Base-by-base conservation (phyloP, 23 tunicate species). In the Phallusia fumigata region DNA sequence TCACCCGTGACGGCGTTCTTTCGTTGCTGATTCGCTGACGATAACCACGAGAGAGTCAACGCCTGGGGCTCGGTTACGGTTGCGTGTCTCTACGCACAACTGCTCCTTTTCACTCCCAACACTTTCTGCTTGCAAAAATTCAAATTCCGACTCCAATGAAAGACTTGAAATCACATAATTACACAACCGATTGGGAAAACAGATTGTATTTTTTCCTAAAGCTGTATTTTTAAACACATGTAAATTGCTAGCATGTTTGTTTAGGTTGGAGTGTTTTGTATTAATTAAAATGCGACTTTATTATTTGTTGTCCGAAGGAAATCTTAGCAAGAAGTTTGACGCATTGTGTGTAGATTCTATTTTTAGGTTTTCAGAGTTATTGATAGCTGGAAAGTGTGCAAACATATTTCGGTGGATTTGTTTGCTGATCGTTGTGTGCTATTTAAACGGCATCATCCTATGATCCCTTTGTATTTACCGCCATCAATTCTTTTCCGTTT, bases 51-150 rank as follows among this genome's bases (percentile, higher is more conserved):
- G 47, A 40, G 47, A 58, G 69, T 58, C 69, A 58, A 58, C 69
- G 69, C 69, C 69, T 58, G 69, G 69, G 69, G 69, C 69, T 58
- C 28, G 69, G 26, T 58, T 58, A 58, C 28, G 11, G 69, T 24
- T 24, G 26, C 69, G 47, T 58, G 28, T 58, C 69, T 2, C 28
- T 16, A 1, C 69, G 69, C 26, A 22, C 13, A 6, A 6, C 69
- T 24, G 26, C 69, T 21, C 28, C 69, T 58, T 22, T 24, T 5
- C 16, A 6, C 69, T 58, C 69, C 69, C 5, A 5, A 8, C 11
- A 58, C 3, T 58, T 58, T 58, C 28, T 24, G 69, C 47, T 3
- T 40, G 47, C 47, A 40, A 40, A 40, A 40, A n/a, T n/a, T 40
- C 10, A 40, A 40, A 40, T 40, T 3, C 47, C 47, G 47, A 40